Evolutionary conservation across 2,797 vertebrate species (phyloP), one percentile per base, ranked within the genome.

Genomic region (Heteromormyrus szaboi): DNA sequence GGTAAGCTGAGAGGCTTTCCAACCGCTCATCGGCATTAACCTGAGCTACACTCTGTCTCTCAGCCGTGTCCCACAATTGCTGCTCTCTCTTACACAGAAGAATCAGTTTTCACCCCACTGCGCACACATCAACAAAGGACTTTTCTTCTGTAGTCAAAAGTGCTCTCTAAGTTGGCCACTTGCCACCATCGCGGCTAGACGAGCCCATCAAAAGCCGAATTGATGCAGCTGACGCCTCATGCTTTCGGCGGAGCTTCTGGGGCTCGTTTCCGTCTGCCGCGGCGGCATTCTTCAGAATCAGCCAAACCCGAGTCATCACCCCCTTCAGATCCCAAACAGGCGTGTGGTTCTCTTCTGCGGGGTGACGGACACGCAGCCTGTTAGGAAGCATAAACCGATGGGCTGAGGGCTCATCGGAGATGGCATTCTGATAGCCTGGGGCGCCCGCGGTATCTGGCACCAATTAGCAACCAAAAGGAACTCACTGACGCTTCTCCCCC

Each of bases 1-100:
- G 93, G 92, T 94, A 95, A 96, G 92, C 92, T 91, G 91, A 83
- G 92, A 93, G 92, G 94, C 93, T 95, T 91, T 89, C 92, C 92
- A 94, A 92, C 91, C 12, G 46, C 91, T 93, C 90, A 93, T 91
- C 92, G 94, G 93, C 91, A 90, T 90, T 93, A 94, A 95, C 93
- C 91, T 92, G 88, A 81, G 87, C 91, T 89, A 90, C 89, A 89
- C 92, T 90, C 87, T 90, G 12, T 29, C 59, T 29, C 22, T 11
- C 65, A 37, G 65, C 65, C 65, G 12, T 37, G 65, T 72, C 29
- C 29, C 12, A 79, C 72, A 44, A 37, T 37, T 14, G 72, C 72
- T 46, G 72, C 72, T 79, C 72, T 41, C 72, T 19, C 44, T 85
- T 12, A 17, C 65, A 76, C 46, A 22, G 17, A 51, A 76, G 65